Base-by-base conservation (phyloP, 2,113 vertebrate genomes). In the Indicator maculatus region DNA sequence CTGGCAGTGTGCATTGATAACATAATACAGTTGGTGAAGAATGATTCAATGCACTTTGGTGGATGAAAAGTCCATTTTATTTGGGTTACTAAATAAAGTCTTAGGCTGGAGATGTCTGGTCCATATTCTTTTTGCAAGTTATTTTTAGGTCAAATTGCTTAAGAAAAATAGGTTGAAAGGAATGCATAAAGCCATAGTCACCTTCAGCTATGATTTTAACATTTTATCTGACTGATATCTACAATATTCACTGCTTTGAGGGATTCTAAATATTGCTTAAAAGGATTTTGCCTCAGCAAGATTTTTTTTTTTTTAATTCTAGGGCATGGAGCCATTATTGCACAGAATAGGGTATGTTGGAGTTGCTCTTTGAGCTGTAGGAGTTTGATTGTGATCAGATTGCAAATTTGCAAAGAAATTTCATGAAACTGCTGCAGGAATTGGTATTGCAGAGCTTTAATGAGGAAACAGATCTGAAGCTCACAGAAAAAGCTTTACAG, bases 71-170 rank as follows among this genome's bases (percentile, higher is more conserved):
- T 45, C 65, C 36, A 41, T 64, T 45, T 76, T 73, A 61, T 69
- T 47, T 65, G 53, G 26, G 52, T 60, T 93, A 27, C 82, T 93
- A 91, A 89, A 83, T 88, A 73, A 89, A 89, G 41, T 88, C 56
- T 72, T 38, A 77, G 61, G 41, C 60, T 95, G 55, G 36, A 86
- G 65, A 21, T 77, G 39, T 19, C 82, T 94, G 82, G 53, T 85
- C 93, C 47, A 38, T 27, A 88, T 95, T 81, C 26, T 10, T 75
- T 83, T 60, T 83, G 17, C 31, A 81, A 82, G 24, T 75, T 38
- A 80, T 89, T 93, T 91, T 92, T 71, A 80, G 82, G 89, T 89
- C 75, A 93, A 58, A 83, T 67, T 86, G 9, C 19, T 86, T 60
- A 77, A 60, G 72, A 72, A 91, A 90, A 93, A 63, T 44, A 81